Base-by-base conservation (phyloP, 2,888 invertebrate genomes). In the Catocala fraxini region DNA sequence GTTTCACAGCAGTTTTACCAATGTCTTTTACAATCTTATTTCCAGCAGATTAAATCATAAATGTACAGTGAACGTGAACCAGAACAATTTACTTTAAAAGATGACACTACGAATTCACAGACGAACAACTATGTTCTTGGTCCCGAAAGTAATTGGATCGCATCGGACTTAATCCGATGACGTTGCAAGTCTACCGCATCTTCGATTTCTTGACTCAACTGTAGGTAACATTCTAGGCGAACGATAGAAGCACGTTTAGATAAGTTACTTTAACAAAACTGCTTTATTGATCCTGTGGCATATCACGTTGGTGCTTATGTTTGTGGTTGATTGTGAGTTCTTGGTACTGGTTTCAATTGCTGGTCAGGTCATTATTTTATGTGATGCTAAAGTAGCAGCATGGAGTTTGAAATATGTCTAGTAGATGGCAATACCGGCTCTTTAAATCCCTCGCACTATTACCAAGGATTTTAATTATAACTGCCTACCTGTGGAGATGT, bases 101-200 rank as follows among this genome's bases (percentile, higher is more conserved):
- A 9, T 47, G 13, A 25, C 9, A 10, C 47, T 12, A 48, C n/a
- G 33, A 48, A n/a, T 48, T 48, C 5, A 48, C 48, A 48, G n/a
- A 25, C 25, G 48, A 48, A 48, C 25, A 34, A 48, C 34, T 48
- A 48, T 48, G 48, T 48, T 11, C 48, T 34, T 34, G 48, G 48
- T 33, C 48, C 48, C 34, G 34, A 48, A 48, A 48, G 48, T 48
- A 34, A 48, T 48, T 48, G 48, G 48, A 48, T 48, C 34, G 47
- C 47, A 47, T 25, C 10, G n/a, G 34, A 34, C 11, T 48, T 34
- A 48, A 48, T n/a, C 48, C n/a, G n/a, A 5, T 48, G 25, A 33
- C 25, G 48, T 10, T 48, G n/a, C 48, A 48, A 33, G 33, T 34
- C 6, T n/a, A 25, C 48, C 33, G 48, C 34, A 48, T 48, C 48